A percentile compares a stretch with the other conserved stretches of the same genome.
Evolutionary conservation across 2,888 invertebrate genomes (phyloP).

Genomic region (Coronaproctus castanopsis): DNA sequence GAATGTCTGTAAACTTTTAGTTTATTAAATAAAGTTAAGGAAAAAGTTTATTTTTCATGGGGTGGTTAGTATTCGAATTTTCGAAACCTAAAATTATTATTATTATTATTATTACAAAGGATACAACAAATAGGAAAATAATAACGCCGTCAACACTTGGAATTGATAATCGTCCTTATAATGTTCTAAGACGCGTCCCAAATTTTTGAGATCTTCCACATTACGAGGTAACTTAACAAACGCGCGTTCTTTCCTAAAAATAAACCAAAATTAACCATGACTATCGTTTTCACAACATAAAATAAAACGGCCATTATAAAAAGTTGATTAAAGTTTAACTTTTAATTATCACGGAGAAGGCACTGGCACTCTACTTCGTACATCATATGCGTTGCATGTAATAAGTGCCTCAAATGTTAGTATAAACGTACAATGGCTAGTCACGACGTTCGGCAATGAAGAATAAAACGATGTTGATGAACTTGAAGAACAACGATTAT

Average conservation of each 20-base stretch:
- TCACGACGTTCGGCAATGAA: too few relatives aligned
- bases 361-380: too few relatives aligned
- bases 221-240: conserved; percentile 77
- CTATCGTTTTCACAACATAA: not conserved
- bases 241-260: conserved; percentile 58
- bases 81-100: too few relatives aligned
- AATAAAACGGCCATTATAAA: not conserved
- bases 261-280: not conserved
- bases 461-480: too few relatives aligned
- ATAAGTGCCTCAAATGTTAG: too few relatives aligned
- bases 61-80: not conserved
- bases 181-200: conserved; percentile 70
- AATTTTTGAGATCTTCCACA: conserved; percentile 85
- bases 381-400: too few relatives aligned
- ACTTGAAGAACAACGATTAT: too few relatives aligned
- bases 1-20: conserved; percentile 83
- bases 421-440: too few relatives aligned
- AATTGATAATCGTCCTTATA: conserved; percentile 86
- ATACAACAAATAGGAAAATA: conserved; percentile 92
- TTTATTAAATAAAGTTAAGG: conserved; percentile 25
- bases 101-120: too few relatives aligned
- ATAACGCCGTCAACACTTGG: conserved; percentile 76
- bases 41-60: conserved; percentile 15
- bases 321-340: too few relatives aligned
- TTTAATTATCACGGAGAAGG: too few relatives aligned